These are phyloP conservation scores for Eurosta solidaginis DNA, from an alignment of 1,140 invertebrate genomes.

Conservation along the genomic window DNA sequence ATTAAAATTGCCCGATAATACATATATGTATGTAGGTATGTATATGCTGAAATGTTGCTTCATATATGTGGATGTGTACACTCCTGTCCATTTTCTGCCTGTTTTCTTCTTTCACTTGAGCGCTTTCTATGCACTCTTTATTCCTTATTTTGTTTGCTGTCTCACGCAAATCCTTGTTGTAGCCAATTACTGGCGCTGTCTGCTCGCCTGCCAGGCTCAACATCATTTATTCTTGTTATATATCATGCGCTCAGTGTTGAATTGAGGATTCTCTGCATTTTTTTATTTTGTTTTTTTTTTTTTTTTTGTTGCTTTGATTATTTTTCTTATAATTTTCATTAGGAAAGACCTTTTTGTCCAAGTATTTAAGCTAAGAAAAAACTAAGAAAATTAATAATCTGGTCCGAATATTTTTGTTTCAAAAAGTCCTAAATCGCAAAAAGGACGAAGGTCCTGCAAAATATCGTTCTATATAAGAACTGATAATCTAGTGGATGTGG, in stretches of 20 bases:
- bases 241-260: background rate
- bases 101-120: background rate
- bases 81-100: background rate
- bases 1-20: background rate
- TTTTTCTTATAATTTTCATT: too few relatives aligned
- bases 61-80: too few relatives aligned
- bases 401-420: too few relatives aligned
- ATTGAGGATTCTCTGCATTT: background rate
- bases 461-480: too few relatives aligned
- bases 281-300: background rate
- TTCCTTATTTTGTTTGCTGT: background rate
- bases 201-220: slow-evolving; percentile 27
- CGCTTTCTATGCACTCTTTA: background rate
- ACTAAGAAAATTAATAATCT: too few relatives aligned
- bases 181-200: slow-evolving; percentile 27
- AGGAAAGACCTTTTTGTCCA: too few relatives aligned
- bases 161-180: slow-evolving; percentile 26
- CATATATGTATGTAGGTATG: background rate
- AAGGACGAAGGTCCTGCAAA: too few relatives aligned
- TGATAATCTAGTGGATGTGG: too few relatives aligned
- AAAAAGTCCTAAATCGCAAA: too few relatives aligned
- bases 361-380: too few relatives aligned
- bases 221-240: slow-evolving; percentile 31
- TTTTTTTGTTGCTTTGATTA: background rate
- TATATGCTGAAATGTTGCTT: background rate